Evolutionary conservation across 1,140 invertebrate genomes (phyloP).

Genomic region (Drosophila azteca): DNA sequence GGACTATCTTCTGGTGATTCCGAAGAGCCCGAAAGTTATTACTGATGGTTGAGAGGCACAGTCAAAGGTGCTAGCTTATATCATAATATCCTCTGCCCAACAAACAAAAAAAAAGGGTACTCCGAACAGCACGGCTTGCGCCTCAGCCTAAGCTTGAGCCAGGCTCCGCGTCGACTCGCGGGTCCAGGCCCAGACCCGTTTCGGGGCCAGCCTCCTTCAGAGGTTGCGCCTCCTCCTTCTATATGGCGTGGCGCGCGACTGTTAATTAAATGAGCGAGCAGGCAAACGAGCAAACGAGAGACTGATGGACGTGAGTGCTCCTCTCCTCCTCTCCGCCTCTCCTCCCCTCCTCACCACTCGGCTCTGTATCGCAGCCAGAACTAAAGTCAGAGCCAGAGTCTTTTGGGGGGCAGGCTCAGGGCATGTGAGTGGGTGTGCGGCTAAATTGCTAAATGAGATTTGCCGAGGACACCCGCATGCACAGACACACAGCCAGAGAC

Average conservation of each 20-base stretch:
- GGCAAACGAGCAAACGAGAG: conserved; percentile 76
- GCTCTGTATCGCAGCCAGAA: conserved; percentile 3
- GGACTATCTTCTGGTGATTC: no score
- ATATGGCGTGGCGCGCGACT: conserved; percentile 77
- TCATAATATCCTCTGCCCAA: no score
- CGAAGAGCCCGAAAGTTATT: no score
- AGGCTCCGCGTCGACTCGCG: no score
- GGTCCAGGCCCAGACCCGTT: no score
- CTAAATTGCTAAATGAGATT: conserved; percentile 83
- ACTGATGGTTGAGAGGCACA: no score
- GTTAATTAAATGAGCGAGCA: conserved; percentile 81
- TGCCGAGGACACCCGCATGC: conserved; percentile 67
- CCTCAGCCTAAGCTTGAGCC: conserved; percentile 2
- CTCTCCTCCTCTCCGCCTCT: no score
- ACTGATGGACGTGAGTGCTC: conserved; percentile 71
- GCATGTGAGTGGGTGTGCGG: conserved; percentile 75
- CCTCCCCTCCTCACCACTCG: no score
- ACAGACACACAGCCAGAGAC: conserved; percentile 4
- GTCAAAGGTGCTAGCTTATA: no score
- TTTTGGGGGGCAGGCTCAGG: conserved; percentile 10
- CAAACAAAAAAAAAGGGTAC: no score
- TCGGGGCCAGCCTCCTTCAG: conserved; percentile 13
- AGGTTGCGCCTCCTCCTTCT: conserved; percentile 5
- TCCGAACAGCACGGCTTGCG: conserved; percentile 49
- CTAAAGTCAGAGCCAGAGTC: neutral